A percentile compares a stretch with the other conserved stretches of the same genome.
phyloP scores from a whole-genome alignment of 2,797 vertebrate genomes.

The Poecilia gillii region DNA sequence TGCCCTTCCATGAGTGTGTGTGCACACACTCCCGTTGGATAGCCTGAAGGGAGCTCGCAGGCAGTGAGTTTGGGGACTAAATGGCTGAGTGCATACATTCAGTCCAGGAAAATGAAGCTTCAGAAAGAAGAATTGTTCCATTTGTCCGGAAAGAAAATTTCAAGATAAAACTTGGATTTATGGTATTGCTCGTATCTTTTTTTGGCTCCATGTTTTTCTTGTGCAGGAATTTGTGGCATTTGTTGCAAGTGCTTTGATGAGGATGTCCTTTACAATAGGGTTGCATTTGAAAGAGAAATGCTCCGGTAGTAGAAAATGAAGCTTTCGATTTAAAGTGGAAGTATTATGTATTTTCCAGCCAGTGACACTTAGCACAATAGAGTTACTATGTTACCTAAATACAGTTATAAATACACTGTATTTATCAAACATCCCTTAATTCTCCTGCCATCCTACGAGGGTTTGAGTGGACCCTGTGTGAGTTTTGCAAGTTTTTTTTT shows the following conservation, averaged over 20 bases:
- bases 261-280: conserved; percentile 25
- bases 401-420: too few relatives aligned
- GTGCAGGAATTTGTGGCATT: conserved; percentile 11
- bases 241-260: conserved; percentile 30
- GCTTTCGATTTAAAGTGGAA: too few relatives aligned
- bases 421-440: too few relatives aligned
- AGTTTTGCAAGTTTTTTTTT: too few relatives aligned
- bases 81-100: conserved; percentile 47
- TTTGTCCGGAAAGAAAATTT: conserved; percentile 50
- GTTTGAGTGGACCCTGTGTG: too few relatives aligned
- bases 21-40: conserved; percentile 18
- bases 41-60: conserved; percentile 55
- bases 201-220: conserved; percentile 17
- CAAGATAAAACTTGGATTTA: conserved; percentile 35
- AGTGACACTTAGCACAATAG: too few relatives aligned
- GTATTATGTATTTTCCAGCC: too few relatives aligned
- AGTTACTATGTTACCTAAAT: too few relatives aligned
- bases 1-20: background rate
- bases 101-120: conserved; percentile 54
- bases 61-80: conserved; percentile 53
- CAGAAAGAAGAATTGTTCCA: conserved; percentile 57
- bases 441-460: too few relatives aligned
- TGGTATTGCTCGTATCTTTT: conserved; percentile 16
- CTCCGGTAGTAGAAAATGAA: background rate
- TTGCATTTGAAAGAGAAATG: background rate